Evolutionary conservation across 2,113 vertebrate genomes (phyloP).

Genomic region (Sisor rabdophorus): DNA sequence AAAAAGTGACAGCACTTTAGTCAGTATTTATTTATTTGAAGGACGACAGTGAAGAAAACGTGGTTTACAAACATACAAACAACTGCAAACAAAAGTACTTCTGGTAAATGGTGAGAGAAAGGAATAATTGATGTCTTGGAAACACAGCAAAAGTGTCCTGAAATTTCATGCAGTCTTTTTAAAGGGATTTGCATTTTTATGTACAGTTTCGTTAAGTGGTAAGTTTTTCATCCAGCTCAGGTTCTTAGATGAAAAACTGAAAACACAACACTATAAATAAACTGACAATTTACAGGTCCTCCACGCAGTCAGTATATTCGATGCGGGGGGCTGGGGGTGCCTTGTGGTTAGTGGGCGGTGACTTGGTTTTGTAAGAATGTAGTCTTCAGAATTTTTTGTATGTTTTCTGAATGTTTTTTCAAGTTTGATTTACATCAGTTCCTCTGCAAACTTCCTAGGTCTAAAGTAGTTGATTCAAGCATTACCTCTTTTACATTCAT

Average conservation of each 20-base stretch:
- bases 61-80: slow-evolving; percentile 30
- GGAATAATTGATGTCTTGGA: slow-evolving; percentile 25
- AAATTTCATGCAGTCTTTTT: slow-evolving; percentile 24
- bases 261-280: not conserved
- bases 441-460: too few relatives aligned
- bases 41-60: slow-evolving; percentile 25
- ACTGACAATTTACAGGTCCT: too few relatives aligned
- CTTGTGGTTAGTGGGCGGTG: too few relatives aligned
- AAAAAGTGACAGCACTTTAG: not conserved
- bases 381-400: too few relatives aligned
- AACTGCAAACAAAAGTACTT: slow-evolving; percentile 28
- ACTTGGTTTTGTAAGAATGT: too few relatives aligned
- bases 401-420: too few relatives aligned
- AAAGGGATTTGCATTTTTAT: slow-evolving; percentile 4
- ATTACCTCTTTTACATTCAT: too few relatives aligned
- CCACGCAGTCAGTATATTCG: too few relatives aligned
- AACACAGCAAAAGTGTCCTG: not conserved
- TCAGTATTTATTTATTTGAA: slow-evolving; percentile 31
- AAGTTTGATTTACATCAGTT: too few relatives aligned
- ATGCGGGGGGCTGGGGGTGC: too few relatives aligned
- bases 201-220: not conserved
- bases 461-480: too few relatives aligned
- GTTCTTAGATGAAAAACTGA: not conserved
- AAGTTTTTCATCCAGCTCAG: not conserved
- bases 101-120: not conserved